Evolutionary conservation across 2,888 invertebrate species (phyloP).

Genomic region (Trachelus stipa): DNA sequence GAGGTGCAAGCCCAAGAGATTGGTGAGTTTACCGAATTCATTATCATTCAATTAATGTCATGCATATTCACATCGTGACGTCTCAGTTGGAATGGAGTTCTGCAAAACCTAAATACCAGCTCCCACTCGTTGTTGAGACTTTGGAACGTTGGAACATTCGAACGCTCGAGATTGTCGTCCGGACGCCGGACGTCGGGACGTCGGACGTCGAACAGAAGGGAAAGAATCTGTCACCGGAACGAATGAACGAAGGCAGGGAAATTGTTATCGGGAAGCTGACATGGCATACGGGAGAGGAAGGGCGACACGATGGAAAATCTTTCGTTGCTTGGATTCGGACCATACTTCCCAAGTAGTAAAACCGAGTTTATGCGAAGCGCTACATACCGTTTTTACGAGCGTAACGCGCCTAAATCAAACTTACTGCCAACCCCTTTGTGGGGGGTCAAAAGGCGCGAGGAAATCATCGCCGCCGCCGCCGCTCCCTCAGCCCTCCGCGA

Average conservation of each 20-base stretch:
- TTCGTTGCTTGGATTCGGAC: background rate
- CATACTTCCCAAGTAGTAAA: conserved; percentile 2
- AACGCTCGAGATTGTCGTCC: no score
- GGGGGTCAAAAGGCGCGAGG: background rate
- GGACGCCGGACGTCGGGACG: no score
- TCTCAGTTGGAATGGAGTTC: conserved; percentile 35
- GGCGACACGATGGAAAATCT: background rate
- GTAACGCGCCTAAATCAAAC: conserved; percentile 12
- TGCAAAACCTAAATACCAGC: background rate
- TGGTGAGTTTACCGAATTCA: conserved; percentile 42
- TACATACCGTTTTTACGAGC: conserved; percentile 9
- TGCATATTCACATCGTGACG: conserved; percentile 46
- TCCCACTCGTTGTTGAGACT: background rate
- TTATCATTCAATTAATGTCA: conserved; percentile 45
- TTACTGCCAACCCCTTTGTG: conserved; percentile 9
- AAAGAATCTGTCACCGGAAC: no score
- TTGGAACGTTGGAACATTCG: background rate
- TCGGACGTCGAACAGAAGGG: no score
- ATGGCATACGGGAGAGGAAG: no score
- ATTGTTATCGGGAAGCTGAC: no score
- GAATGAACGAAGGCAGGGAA: no score
- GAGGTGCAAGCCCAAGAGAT: conserved; percentile 9
- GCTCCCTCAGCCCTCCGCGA: background rate
- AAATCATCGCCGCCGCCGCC: background rate
- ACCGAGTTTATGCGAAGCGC: conserved; percentile 1